phyloP scores from a whole-genome alignment of 37 sponge, comb jelly and placozoan genomes.

The Corticium candelabrum region DNA sequence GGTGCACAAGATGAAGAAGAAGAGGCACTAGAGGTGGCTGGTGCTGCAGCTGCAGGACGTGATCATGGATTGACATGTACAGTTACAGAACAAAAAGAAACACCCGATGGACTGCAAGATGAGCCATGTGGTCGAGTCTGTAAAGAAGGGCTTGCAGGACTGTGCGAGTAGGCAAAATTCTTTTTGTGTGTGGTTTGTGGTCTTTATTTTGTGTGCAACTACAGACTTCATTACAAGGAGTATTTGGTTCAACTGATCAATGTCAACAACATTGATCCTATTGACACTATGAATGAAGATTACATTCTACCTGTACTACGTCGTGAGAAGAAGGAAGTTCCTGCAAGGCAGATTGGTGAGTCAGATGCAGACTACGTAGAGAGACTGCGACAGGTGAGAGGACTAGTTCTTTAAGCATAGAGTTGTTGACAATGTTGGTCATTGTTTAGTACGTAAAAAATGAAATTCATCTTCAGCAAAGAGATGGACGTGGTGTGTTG shows the following conservation, averaged over 20 bases:
- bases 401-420: not conserved
- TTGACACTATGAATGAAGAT: constrained; percentile 24
- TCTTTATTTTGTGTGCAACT: not conserved
- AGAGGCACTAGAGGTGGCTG: not conserved
- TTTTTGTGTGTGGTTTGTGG: not conserved
- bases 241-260: constrained; percentile 76
- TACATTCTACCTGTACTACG: constrained; percentile 36
- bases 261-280: constrained; percentile 53
- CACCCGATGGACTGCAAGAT: constrained; percentile 35
- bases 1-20: not conserved
- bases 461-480: not conserved
- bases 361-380: constrained; percentile 28
- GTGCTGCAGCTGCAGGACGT: too few species aligned
- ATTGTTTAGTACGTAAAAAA: not conserved
- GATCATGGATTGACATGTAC: constrained; percentile 46
- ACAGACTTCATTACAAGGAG: constrained; percentile 82
- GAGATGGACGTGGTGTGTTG: constrained; percentile 25
- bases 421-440: not conserved
- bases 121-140: constrained; percentile 48
- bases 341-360: constrained; percentile 27
- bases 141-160: constrained; percentile 63
- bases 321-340: constrained; percentile 54
- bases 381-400: constrained; percentile 26
- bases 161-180: constrained; percentile 76
- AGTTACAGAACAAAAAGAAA: constrained; percentile 74